Evolutionary conservation across 2,797 vertebrate species (phyloP), one percentile per base, ranked within the genome.

Genomic region (Furcifer pardalis): DNA sequence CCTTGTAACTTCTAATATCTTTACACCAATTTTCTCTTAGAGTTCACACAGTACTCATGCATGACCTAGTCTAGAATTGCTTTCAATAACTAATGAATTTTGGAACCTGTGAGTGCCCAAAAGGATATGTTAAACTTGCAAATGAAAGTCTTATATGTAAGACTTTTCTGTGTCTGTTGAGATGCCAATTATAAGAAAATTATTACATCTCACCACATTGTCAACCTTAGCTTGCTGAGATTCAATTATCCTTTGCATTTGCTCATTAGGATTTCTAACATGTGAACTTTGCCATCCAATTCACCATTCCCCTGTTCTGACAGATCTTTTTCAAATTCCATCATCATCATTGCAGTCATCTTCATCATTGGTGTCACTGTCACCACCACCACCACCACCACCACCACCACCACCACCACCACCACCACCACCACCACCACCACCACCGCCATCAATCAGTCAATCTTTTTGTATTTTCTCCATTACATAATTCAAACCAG

Each of bases 121-220:
- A 89, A 78, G 5, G 0, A 37, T 0, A 37, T 15, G 1, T 68
- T 32, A 1, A 82, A 75, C 83, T 86, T 59, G 66, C 3, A 81
- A 88, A 84, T 2, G 0, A 75, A 89, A 85, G 65, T 60, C 1
- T 23, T 73, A 40, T 2, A 76, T 9, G 6, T 49, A 68, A 80
- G 84, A 86, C 74, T 1, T 66, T 76, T 80, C 65, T 60, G 1
- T 82, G 4, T 5, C 42, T 9, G 7, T 82, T 52, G 71, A 0
- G 81, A 76, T 85, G 49, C 5, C 42, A 86, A 4, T 78, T 91
- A 84, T 32, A 84, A 1, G 30, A n/a, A 59, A 73, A 68, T 25
- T 71, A n/a, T 56, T 81, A 73, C 1, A 40, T 3, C 1, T 86
- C 5, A 65, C 3, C 44, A 30, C 12, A 1, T 49, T 90, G 1